These are phyloP conservation scores for Drosophila rubida DNA, from an alignment of 2,888 invertebrate genomes.

Conservation along the genomic window DNA sequence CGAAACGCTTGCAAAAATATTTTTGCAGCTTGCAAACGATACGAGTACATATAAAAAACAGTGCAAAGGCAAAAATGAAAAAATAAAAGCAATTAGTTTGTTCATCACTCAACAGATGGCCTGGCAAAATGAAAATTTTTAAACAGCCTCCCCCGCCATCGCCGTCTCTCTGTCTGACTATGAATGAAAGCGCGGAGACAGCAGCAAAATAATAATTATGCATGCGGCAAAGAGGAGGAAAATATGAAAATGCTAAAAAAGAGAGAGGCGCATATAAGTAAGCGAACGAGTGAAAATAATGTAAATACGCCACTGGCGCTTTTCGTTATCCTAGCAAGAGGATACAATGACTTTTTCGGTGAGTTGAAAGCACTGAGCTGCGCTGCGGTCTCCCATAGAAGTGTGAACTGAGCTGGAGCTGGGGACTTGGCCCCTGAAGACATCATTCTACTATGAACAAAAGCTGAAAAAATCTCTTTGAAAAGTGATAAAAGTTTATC, in stretches of 20 bases:
- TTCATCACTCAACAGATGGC: slow-evolving; percentile 81
- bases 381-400: background rate
- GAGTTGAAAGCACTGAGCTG: background rate
- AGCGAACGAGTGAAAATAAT: slow-evolving; percentile 53
- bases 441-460: background rate
- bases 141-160: slow-evolving; percentile 33
- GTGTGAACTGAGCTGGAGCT: slow-evolving; percentile 13
- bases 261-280: slow-evolving; percentile 24
- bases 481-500: background rate
- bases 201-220: slow-evolving; percentile 69
- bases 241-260: slow-evolving; percentile 19
- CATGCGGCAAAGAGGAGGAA: slow-evolving; percentile 43
- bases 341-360: slow-evolving; percentile 29
- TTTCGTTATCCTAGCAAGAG: slow-evolving; percentile 36
- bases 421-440: background rate
- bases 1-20: slow-evolving; percentile 69
- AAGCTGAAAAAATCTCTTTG: background rate
- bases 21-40: slow-evolving; percentile 60
- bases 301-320: slow-evolving; percentile 61
- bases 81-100: slow-evolving; percentile 82
- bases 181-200: slow-evolving; percentile 59
- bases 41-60: slow-evolving; percentile 20
- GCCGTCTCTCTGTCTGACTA: slow-evolving; percentile 34
- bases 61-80: slow-evolving; percentile 25
- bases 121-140: slow-evolving; percentile 68